phyloP scores from a whole-genome alignment of 2,113 vertebrate species.

The Leptocoma aspasia region DNA sequence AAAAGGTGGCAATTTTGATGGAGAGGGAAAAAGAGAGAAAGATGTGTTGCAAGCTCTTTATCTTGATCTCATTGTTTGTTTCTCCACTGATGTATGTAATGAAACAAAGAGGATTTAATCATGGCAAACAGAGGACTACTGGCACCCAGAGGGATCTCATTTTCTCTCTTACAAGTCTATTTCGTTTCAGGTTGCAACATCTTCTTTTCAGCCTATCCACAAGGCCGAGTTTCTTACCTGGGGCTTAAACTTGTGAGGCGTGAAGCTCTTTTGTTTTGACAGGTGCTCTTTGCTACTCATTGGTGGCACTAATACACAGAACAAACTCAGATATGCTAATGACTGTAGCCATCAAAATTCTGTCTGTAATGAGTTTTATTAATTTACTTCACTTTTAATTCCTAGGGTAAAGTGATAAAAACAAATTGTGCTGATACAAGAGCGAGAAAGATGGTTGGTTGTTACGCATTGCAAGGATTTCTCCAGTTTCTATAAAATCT shows the following conservation, averaged over 20 bases:
- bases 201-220: conserved; percentile 66
- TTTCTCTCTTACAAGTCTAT: conserved; percentile 68
- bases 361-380: conserved; percentile 65
- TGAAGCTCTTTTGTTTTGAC: conserved; percentile 85
- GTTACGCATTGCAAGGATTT: not conserved
- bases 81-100: conserved; percentile 73
- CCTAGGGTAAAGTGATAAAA: conserved; percentile 58
- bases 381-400: conserved; percentile 51
- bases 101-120: conserved; percentile 84
- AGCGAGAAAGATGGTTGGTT: not conserved
- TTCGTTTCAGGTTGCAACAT: conserved; percentile 74
- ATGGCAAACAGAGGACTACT: conserved; percentile 75
- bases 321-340: conserved; percentile 65
- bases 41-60: conserved; percentile 69
- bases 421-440: conserved; percentile 25
- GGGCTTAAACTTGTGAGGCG: conserved; percentile 77
- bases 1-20: conserved; percentile 64
- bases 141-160: conserved; percentile 77
- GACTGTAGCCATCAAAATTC: conserved; percentile 64
- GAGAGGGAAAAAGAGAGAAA: conserved; percentile 52
- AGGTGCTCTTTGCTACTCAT: conserved; percentile 78
- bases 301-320: conserved; percentile 52
- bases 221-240: conserved; percentile 78
- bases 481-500: not conserved
- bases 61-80: conserved; percentile 79